phyloP scores from a whole-genome alignment of 1,140 invertebrate species.

The Bathynomus jamesi region DNA sequence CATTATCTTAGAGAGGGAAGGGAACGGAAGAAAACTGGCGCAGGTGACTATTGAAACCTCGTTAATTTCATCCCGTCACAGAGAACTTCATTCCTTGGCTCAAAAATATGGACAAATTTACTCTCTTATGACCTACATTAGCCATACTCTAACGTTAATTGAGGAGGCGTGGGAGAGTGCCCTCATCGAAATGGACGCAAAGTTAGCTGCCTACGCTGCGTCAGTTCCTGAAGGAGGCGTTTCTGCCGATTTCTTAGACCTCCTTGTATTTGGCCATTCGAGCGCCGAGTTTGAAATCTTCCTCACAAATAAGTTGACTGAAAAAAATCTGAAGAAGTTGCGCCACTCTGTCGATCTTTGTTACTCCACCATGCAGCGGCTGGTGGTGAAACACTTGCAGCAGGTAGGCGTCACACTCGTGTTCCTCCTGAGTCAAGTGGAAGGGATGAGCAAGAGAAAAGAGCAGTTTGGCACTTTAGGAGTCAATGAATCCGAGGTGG shows the following conservation, averaged over 20 bases:
- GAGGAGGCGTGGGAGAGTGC: slow-evolving; percentile 92
- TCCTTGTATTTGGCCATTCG: slow-evolving; percentile 78
- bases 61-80: slow-evolving; percentile 56
- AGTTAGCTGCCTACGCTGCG: slow-evolving; percentile 77
- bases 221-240: slow-evolving; percentile 64
- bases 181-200: slow-evolving; percentile 85
- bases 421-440: slow-evolving; percentile 59
- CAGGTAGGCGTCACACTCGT: slow-evolving; percentile 73
- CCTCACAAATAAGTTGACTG: slow-evolving; percentile 76
- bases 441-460: slow-evolving; percentile 67
- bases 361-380: slow-evolving; percentile 81
- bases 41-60: slow-evolving; percentile 56
- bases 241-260: slow-evolving; percentile 81
- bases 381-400: slow-evolving; percentile 82
- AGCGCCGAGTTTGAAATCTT: slow-evolving; percentile 72
- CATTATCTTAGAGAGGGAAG: slow-evolving; percentile 43
- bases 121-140: slow-evolving; percentile 59
- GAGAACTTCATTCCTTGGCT: slow-evolving; percentile 61
- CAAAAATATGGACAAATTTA: slow-evolving; percentile 62
- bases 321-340: slow-evolving; percentile 89
- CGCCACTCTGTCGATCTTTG: slow-evolving; percentile 85
- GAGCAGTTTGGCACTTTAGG: slow-evolving; percentile 54
- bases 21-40: slow-evolving; percentile 46
- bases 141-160: slow-evolving; percentile 70
- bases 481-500: slow-evolving; percentile 54